Conservation (phyloP, 2,888 invertebrate genomes). For the Diarsia dahlii region DNA sequence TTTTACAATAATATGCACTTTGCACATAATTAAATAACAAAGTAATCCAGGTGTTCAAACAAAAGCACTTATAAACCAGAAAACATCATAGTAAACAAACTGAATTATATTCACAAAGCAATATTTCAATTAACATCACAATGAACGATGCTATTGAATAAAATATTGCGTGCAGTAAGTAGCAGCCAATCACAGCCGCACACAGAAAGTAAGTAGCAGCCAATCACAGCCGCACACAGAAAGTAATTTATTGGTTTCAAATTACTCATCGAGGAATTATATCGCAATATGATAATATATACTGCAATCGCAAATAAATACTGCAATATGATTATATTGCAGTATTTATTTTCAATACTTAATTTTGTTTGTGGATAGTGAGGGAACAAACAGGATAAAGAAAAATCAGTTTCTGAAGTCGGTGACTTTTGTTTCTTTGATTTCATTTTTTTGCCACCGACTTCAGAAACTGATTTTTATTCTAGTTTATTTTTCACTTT, state of each 20-base stretch:
- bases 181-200: not conserved
- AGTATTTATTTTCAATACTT: too few relatives aligned
- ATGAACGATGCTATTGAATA: not conserved
- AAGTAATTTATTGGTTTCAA: not conserved
- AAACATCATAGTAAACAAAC: not conserved
- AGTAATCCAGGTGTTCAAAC: not conserved
- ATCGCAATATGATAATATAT: too few relatives aligned
- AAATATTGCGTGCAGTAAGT: not conserved
- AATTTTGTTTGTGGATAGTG: slow-evolving; percentile 6
- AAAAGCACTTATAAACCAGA: not conserved
- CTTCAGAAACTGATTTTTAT: too few relatives aligned
- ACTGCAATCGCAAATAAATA: too few relatives aligned
- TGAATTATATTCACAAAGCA: not conserved
- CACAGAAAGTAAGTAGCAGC: not conserved
- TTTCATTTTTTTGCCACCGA: too few relatives aligned
- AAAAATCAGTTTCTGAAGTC: too few relatives aligned
- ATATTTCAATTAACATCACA: not conserved
- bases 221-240: not conserved
- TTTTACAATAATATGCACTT: too few relatives aligned
- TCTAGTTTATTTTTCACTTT: too few relatives aligned
- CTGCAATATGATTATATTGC: too few relatives aligned
- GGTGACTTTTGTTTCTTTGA: too few relatives aligned
- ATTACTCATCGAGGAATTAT: not conserved
- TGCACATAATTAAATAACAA: not conserved
- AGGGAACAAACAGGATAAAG: slow-evolving; percentile 22